Evolutionary conservation across 2,797 vertebrate genomes (phyloP).

Genomic region (Anguilla marmorata): DNA sequence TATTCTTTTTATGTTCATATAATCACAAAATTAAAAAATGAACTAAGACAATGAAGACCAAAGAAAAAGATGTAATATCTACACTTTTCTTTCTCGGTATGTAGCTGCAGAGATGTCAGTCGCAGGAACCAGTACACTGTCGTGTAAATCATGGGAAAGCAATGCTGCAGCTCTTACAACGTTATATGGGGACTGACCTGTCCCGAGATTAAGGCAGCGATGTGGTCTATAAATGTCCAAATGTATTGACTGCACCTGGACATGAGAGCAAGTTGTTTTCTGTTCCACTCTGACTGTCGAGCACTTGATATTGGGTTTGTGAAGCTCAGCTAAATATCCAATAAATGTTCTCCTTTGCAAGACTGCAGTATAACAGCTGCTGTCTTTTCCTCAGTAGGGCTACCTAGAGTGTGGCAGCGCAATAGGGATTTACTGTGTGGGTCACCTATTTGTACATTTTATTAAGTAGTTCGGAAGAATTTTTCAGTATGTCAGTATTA

Average conservation of each 20-base stretch:
- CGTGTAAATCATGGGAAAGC: not conserved
- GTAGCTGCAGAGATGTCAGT: not conserved
- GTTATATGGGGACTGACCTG: slow-evolving; percentile 16
- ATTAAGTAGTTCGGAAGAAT: not conserved
- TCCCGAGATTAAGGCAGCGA: not conserved
- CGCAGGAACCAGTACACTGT: too few species aligned
- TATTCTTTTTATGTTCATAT: not conserved
- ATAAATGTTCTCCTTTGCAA: not conserved
- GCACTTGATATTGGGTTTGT: not conserved
- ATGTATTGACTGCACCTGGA: not conserved
- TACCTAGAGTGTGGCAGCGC: not conserved
- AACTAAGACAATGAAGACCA: not conserved
- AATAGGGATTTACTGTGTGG: not conserved
- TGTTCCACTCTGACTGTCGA: not conserved
- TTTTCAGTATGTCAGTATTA: not conserved
- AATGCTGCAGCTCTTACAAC: not conserved
- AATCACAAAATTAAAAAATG: not conserved
- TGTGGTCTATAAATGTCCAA: not conserved
- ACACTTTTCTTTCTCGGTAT: not conserved
- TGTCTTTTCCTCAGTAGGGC: not conserved
- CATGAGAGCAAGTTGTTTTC: not conserved
- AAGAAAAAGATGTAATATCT: not conserved
- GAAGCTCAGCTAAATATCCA: slow-evolving; percentile 4
- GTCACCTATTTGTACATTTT: not conserved
- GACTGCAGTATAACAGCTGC: not conserved